Conservation (phyloP, 2,113 vertebrate species). For the Sporophila hypoxantha region DNA sequence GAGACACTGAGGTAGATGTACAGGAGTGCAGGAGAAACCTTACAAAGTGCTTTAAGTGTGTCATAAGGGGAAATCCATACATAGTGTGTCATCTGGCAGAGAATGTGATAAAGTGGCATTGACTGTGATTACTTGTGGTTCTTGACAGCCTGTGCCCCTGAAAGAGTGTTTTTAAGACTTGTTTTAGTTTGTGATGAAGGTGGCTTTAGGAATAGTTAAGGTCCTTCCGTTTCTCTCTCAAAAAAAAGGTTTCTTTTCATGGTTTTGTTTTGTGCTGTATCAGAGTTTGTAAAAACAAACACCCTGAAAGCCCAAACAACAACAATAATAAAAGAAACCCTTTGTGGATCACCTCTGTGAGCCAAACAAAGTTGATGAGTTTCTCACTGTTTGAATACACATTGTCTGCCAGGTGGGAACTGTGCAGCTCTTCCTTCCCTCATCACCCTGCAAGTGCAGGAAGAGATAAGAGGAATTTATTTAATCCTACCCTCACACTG, state of each 20-base stretch:
- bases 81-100: background rate
- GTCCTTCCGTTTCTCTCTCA: background rate
- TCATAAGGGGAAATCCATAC: background rate
- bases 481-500: background rate
- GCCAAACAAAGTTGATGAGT: background rate
- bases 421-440: background rate
- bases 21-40: background rate
- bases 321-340: background rate
- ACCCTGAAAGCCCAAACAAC: background rate
- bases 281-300: background rate
- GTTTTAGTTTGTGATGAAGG: background rate
- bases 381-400: background rate
- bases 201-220: background rate
- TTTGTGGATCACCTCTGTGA: background rate
- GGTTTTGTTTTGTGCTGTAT: background rate
- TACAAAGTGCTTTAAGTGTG: background rate
- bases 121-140: background rate
- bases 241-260: background rate
- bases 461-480: background rate
- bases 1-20: background rate
- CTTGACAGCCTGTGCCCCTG: background rate
- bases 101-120: background rate
- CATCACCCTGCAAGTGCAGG: background rate
- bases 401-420: background rate
- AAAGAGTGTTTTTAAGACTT: background rate